These are phyloP conservation scores for Metopolophium dirhodum DNA, from an alignment of 1,140 invertebrate genomes.

Conservation along the genomic window DNA sequence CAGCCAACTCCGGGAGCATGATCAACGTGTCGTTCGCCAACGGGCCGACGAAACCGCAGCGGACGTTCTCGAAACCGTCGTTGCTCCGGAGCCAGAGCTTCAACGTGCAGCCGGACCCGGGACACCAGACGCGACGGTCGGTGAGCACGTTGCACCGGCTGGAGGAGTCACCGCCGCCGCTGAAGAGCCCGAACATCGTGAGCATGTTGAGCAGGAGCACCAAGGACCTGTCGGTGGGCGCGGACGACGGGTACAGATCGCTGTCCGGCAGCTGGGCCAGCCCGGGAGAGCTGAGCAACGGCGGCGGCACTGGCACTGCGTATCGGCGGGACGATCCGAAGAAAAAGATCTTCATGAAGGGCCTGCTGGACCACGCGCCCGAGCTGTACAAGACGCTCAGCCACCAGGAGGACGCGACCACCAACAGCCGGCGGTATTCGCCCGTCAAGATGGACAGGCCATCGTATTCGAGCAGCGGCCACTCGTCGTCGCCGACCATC, in stretches of 20 bases:
- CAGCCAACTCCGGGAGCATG: constrained; percentile 69
- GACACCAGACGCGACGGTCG: constrained; percentile 59
- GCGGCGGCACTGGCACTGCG: not conserved
- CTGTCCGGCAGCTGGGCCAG: constrained; percentile 43
- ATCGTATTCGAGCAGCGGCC: constrained; percentile 49
- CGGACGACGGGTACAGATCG: constrained; percentile 62
- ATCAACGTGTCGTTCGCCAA: constrained; percentile 80
- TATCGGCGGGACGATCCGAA: constrained; percentile 40
- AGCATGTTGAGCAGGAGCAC: constrained; percentile 79
- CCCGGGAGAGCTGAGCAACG: constrained; percentile 34
- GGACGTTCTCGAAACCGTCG: constrained; percentile 73
- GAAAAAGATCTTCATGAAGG: constrained; percentile 72
- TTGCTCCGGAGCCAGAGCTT: constrained; percentile 84
- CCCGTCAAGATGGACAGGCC: constrained; percentile 60
- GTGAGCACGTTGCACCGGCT: constrained; percentile 69
- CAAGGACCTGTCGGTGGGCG: constrained; percentile 68
- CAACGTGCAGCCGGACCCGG: constrained; percentile 71
- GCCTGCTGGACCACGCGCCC: constrained; percentile 75
- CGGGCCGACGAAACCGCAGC: constrained; percentile 74
- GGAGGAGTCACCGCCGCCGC: constrained; percentile 73
- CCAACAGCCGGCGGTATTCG: constrained; percentile 44
- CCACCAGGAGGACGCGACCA: constrained; percentile 66
- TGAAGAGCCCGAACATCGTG: constrained; percentile 84
- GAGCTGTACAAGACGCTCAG: constrained; percentile 76
- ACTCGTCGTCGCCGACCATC: constrained; percentile 61